phyloP scores from a whole-genome alignment of 2,888 invertebrate genomes.

The Scotopteryx bipunctaria region DNA sequence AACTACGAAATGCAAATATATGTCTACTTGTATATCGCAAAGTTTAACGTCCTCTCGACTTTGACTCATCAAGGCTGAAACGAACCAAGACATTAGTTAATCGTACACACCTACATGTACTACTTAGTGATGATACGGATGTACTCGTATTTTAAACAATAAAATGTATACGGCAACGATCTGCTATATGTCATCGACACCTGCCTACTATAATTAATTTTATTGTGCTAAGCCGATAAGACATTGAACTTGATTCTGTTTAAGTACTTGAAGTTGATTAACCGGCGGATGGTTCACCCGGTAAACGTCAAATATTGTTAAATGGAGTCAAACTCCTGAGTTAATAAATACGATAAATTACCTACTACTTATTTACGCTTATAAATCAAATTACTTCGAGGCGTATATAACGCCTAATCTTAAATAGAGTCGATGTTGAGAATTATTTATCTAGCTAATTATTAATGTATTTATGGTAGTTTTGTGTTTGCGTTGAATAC shows the following conservation, averaged over 20 bases:
- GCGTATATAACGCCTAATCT: too few relatives aligned
- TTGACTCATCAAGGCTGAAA: constrained; percentile 41
- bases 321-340: not conserved
- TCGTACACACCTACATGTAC: not conserved
- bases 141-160: constrained; percentile 28
- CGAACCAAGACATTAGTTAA: constrained; percentile 28
- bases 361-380: too few relatives aligned
- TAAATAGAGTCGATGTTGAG: too few relatives aligned
- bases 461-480: too few relatives aligned
- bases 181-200: constrained; percentile 15
- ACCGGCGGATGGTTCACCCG: constrained; percentile 11
- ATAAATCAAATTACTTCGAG: too few relatives aligned
- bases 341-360: too few relatives aligned
- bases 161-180: constrained; percentile 23
- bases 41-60: constrained; percentile 40
- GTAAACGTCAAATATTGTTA: constrained; percentile 7
- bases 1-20: constrained; percentile 40
- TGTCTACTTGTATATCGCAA: constrained; percentile 28
- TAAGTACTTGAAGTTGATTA: constrained; percentile 20
- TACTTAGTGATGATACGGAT: constrained; percentile 28
- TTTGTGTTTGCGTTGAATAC: too few relatives aligned
- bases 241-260: constrained; percentile 24
- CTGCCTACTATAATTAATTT: constrained; percentile 13
- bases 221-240: constrained; percentile 18
- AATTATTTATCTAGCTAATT: too few relatives aligned